These are phyloP conservation scores for Alaudala cheleensis DNA, from an alignment of 2,113 vertebrate species.

Conservation along the genomic window DNA sequence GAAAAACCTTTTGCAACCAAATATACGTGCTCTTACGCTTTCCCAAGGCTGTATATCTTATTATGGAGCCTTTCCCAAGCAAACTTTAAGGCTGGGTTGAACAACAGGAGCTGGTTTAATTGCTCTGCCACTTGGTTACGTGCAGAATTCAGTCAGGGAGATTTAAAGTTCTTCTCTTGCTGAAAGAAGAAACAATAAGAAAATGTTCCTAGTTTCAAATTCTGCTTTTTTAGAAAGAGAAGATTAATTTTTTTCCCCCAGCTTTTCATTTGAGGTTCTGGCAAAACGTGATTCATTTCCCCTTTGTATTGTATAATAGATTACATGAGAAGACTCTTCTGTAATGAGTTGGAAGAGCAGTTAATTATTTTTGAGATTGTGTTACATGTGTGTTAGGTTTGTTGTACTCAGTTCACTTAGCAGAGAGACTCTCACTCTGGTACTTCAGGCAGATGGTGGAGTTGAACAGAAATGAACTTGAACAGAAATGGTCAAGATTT, in stretches of 20 bases:
- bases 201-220: not conserved
- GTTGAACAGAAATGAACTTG: not conserved
- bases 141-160: not conserved
- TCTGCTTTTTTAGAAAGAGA: not conserved
- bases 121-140: not conserved
- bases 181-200: not conserved
- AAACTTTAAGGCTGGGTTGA: not conserved
- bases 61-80: not conserved
- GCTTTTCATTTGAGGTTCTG: constrained; percentile 32
- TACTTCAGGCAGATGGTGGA: not conserved
- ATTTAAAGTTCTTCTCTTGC: not conserved
- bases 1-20: not conserved
- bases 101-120: not conserved
- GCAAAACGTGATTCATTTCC: constrained; percentile 17
- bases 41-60: not conserved
- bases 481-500: not conserved
- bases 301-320: constrained; percentile 42
- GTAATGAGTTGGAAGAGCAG: constrained; percentile 54
- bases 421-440: not conserved
- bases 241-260: not conserved
- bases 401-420: not conserved
- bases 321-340: constrained; percentile 40
- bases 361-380: constrained; percentile 60
- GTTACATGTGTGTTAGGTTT: not conserved
- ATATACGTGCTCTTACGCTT: accelerated